phyloP scores from a whole-genome alignment of 2,797 vertebrate genomes.

The Phalloptychus januarius region DNA sequence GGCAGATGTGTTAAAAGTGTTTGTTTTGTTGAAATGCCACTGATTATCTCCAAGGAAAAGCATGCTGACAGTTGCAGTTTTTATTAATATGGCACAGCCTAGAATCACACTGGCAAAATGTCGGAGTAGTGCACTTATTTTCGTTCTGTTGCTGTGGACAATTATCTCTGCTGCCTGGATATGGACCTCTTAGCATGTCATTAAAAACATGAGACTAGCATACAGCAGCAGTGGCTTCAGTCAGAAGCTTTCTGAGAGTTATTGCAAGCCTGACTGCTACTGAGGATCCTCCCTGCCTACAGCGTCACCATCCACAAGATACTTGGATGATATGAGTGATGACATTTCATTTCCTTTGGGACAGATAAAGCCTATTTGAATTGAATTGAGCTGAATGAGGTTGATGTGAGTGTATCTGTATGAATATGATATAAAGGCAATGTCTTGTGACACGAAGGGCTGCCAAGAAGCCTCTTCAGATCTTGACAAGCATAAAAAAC shows the following conservation, averaged over 20 bases:
- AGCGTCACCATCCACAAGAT: background rate
- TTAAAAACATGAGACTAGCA: background rate
- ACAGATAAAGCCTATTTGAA: background rate
- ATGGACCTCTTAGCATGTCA: background rate
- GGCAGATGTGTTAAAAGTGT: background rate
- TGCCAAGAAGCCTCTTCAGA: background rate
- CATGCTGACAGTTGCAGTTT: background rate
- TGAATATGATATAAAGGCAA: background rate
- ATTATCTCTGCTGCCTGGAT: background rate
- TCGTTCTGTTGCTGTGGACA: background rate
- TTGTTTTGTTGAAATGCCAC: background rate
- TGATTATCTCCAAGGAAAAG: background rate
- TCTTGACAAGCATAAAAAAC: background rate
- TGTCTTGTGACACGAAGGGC: background rate
- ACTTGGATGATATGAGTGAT: background rate
- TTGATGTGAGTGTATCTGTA: background rate
- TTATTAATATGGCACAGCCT: background rate
- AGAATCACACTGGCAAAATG: background rate
- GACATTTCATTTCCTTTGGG: background rate
- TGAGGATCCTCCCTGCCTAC: background rate
- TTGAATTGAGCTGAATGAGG: background rate
- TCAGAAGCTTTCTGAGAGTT: background rate
- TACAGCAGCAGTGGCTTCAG: background rate
- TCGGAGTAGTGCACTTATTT: background rate
- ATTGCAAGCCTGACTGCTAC: background rate